Conservation (phyloP, 1,140 invertebrate genomes). For the Delia radicum region DNA sequence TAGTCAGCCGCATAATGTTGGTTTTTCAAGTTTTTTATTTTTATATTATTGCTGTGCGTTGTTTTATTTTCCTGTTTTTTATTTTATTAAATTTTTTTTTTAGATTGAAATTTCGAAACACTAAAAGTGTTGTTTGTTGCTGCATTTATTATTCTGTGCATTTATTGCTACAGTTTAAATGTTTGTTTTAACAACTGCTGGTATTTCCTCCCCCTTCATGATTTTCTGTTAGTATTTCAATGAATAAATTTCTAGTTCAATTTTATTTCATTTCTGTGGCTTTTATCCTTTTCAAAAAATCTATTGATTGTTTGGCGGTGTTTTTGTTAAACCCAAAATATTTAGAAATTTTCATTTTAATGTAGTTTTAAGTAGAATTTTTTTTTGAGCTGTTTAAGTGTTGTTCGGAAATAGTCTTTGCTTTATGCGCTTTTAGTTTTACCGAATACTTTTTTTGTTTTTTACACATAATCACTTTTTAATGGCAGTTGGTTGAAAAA, state of each 20-base stretch:
- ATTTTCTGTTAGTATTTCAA: neutral
- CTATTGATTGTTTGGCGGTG: too few species aligned
- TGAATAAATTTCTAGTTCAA: neutral
- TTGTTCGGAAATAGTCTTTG: neutral
- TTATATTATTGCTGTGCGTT: neutral
- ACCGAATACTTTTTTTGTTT: neutral
- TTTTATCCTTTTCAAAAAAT: neutral
- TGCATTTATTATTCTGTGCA: neutral
- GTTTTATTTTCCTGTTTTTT: neutral
- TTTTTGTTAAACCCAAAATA: neutral
- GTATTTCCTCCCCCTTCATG: neutral
- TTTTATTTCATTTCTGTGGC: neutral
- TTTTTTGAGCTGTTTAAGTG: too few species aligned
- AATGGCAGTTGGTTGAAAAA: neutral
- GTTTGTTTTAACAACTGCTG: neutral
- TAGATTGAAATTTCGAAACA: too few species aligned
- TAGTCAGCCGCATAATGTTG: conserved; percentile 17
- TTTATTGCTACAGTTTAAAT: neutral
- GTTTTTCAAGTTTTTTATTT: neutral
- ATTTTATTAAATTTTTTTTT: too few species aligned
- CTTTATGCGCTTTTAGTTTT: neutral
- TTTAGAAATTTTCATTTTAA: neutral
- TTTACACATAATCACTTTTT: neutral
- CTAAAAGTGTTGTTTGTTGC: neutral
- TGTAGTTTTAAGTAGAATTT: neutral